Percentiles rank a stretch among this genome's conserved stretches.
Evolutionary conservation across 92 coral and sea anemone genomes (phyloP).

Genomic region (Siderastrea siderea): DNA sequence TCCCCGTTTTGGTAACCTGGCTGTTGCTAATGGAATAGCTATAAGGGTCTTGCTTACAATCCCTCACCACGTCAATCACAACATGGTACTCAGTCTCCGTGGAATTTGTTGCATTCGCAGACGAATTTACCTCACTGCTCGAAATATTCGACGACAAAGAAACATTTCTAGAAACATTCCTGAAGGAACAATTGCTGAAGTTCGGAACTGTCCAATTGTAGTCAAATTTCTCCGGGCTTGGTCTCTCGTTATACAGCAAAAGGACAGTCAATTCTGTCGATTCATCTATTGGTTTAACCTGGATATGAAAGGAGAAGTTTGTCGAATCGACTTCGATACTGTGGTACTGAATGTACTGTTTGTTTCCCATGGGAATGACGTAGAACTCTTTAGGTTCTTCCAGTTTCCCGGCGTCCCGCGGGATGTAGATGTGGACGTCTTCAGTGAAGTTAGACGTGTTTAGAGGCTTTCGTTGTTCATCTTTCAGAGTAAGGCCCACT

Average conservation of each 20-base stretch:
- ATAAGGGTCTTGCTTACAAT: conserved; percentile 82
- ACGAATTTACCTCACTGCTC: not conserved
- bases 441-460: conserved; percentile 69
- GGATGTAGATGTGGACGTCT: conserved; percentile 66
- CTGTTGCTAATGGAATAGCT: conserved; percentile 73
- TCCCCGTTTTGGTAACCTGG: conserved; percentile 67
- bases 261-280: conserved; percentile 51
- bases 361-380: conserved; percentile 62
- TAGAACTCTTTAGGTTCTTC: conserved; percentile 40
- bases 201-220: conserved; percentile 85
- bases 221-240: conserved; percentile 59
- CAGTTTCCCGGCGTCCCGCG: conserved; percentile 75
- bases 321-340: conserved; percentile 59
- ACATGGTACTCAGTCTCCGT: conserved; percentile 27
- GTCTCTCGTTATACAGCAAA: conserved; percentile 67
- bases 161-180: conserved; percentile 31
- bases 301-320: conserved; percentile 74
- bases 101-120: conserved; percentile 37
- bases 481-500: conserved; percentile 55
- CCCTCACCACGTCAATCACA: conserved; percentile 55
- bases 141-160: conserved; percentile 10
- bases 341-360: conserved; percentile 65
- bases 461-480: conserved; percentile 35
- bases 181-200: conserved; percentile 68
- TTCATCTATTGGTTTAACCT: conserved; percentile 73